Base-by-base conservation (phyloP, 2,888 invertebrate species). In the Dioctria linearis region DNA sequence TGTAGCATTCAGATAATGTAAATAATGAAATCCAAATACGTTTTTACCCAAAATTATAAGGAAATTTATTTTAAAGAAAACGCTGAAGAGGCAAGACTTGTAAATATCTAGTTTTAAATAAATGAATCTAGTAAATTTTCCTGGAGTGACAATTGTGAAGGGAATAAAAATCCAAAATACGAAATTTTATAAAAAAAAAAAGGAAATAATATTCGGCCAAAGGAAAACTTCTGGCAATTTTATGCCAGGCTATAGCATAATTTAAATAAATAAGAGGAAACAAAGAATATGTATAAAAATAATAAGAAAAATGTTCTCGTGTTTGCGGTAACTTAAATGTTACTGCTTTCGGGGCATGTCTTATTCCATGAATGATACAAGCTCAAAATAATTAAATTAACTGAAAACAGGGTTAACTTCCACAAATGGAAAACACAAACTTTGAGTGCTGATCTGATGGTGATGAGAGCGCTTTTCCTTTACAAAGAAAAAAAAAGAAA, bases 211-310 rank as follows among this genome's bases (percentile, higher is more conserved):
- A 66, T 54, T 67, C 42, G 66, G 66, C 57, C 66, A 78, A 78
- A 57, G 40, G 43, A n/a, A 57, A 54, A 66, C 66, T 76, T 63
- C 79, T 79, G 79, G 79, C 79, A 79, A 79, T 79, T 79, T 79
- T 79, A 79, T 79, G 79, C 67, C 79, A 79, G 79, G 67, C 43
- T 37, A 43, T 79, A 79, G 66, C n/a, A 37, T 79, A 79, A 51
- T 67, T 57, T 40, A 67, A 46, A 0, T 25, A 11, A 63, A 57
- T 76, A 63, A 61, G 43, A 11, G 2, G 25, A 25, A 8, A 6
- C 54, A 63, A 39, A 63, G 40, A 37, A 63, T 11, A 5, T 59
- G 59, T 25, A 39, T 37, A 39, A 63, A 25, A 11, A 40, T 5
- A 40, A 63, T 5, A 63, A 37, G 13, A 54, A 54, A 11, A 54